Conservation (phyloP, 2,888 invertebrate genomes). For the Sinodicranocentrus sp. region DNA sequence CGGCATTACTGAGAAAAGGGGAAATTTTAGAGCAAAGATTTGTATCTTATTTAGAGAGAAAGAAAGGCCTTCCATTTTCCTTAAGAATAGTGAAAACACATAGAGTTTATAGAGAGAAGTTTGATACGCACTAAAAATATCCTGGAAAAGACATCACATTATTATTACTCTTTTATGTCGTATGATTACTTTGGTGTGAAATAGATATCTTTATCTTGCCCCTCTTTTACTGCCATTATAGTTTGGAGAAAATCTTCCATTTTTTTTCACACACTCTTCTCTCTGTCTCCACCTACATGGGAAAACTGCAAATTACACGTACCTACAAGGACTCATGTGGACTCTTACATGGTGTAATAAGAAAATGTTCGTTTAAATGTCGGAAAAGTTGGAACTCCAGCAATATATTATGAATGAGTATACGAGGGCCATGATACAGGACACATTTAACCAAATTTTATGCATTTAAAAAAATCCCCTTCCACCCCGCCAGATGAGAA, state of each 20-base stretch:
- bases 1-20: too few species aligned
- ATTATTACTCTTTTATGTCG: slow-evolving; percentile 68
- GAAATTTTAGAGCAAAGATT: slow-evolving; percentile 43
- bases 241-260: background rate
- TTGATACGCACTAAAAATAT: slow-evolving; percentile 17
- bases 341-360: too few species aligned
- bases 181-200: slow-evolving; percentile 65
- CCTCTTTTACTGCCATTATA: slow-evolving; percentile 39
- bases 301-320: slow-evolving; percentile 63
- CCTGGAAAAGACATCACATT: slow-evolving; percentile 59
- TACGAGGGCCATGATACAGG: background rate
- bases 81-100: slow-evolving; percentile 1
- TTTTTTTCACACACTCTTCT: background rate
- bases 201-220: slow-evolving; percentile 61
- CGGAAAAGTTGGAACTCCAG: too few species aligned
- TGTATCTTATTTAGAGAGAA: slow-evolving; percentile 57
- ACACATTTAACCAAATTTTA: background rate
- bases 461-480: slow-evolving; percentile 1
- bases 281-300: background rate
- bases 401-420: too few species aligned
- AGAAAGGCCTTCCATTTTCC: slow-evolving; percentile 20
- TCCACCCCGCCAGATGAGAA: too few species aligned
- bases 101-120: background rate
- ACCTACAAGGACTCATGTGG: too few species aligned
- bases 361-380: too few species aligned